Evolutionary conservation across 1,140 invertebrate genomes (phyloP).

Genomic region (Lepidurus apus): DNA sequence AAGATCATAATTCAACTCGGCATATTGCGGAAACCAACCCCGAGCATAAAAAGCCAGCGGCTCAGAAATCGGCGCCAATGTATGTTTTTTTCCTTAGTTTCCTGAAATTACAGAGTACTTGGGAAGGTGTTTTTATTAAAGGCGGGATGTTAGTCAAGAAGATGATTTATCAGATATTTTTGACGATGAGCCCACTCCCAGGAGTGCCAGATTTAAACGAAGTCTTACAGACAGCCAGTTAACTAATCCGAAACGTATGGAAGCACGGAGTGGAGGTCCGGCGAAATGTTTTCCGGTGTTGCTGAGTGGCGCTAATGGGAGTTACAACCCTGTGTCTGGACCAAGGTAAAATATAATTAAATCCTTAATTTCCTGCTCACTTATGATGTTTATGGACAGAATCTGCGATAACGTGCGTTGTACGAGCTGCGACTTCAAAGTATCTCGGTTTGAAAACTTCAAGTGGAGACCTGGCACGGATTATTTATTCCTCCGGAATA

Average conservation of each 20-base stretch:
- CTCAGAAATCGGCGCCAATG: neutral
- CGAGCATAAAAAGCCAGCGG: neutral
- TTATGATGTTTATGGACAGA: constrained; percentile 36
- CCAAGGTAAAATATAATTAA: neutral
- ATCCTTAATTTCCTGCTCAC: too few species aligned
- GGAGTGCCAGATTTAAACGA: neutral
- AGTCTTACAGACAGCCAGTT: constrained; percentile 22
- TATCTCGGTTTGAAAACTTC: constrained; percentile 45
- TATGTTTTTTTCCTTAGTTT: neutral
- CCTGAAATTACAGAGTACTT: neutral
- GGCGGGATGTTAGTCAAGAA: neutral
- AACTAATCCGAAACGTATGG: neutral
- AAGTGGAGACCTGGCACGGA: constrained; percentile 44
- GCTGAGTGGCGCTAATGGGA: constrained; percentile 30
- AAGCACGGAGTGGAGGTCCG: neutral
- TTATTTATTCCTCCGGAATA: constrained; percentile 49
- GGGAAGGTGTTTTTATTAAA: neutral
- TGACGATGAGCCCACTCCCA: constrained; percentile 2
- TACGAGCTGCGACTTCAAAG: constrained; percentile 47
- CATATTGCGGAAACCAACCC: neutral
- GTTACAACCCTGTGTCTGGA: neutral
- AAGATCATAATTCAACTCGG: neutral
- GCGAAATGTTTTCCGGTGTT: constrained; percentile 30
- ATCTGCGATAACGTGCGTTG: constrained; percentile 46
- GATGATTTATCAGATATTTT: constrained; percentile 23